Base-by-base conservation (phyloP, 2,113 vertebrate genomes). In the Uria aalge region DNA sequence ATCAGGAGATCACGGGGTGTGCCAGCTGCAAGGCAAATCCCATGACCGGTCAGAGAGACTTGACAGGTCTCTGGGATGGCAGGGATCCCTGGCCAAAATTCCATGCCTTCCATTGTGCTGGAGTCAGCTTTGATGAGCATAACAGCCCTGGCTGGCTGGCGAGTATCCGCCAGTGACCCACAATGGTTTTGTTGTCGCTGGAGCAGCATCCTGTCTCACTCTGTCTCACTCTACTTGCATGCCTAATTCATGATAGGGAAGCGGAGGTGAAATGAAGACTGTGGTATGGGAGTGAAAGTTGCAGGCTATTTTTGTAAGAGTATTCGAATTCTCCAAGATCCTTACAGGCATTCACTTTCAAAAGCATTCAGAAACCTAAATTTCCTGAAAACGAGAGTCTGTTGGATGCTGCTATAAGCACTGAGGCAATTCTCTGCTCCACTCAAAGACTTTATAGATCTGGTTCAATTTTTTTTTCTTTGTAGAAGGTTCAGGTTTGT, bases 1-100 rank as follows among this genome's bases (percentile, higher is more conserved):
- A 27, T 9, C 55, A 13, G 63, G 69, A 82, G 75, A 94, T 92
- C 86, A 87, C 10, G 4, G 80, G 91, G 64, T 73, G 89, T 50
- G 76, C 83, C 76, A 89, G 76, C 86, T 92, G 91, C 86, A 59
- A 81, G 84, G 95, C 93, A 75, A 87, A 92, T 91, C 94, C 74
- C 91, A 84, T 92, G 93, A 92, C 80, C 2, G 1, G 34, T 23
- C 91, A 77, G 72, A 77, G 95, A 76, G 76, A 85, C 56, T 63
- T 15, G 79, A 74, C 64, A 53, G 84, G 80, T 89, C 93, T 34
- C 84, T 56, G 59, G 77, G 89, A 29, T 45, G 77, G 87, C 91
- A 71, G 93, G 30, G 87, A 87, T 89, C 93, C 81, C 91, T 24
- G 73, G 91, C 89, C 16, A 19, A 68, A 92, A 96, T 96, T 95